phyloP scores from a whole-genome alignment of 2,113 vertebrate genomes.

The Mormoops blainvillei region DNA sequence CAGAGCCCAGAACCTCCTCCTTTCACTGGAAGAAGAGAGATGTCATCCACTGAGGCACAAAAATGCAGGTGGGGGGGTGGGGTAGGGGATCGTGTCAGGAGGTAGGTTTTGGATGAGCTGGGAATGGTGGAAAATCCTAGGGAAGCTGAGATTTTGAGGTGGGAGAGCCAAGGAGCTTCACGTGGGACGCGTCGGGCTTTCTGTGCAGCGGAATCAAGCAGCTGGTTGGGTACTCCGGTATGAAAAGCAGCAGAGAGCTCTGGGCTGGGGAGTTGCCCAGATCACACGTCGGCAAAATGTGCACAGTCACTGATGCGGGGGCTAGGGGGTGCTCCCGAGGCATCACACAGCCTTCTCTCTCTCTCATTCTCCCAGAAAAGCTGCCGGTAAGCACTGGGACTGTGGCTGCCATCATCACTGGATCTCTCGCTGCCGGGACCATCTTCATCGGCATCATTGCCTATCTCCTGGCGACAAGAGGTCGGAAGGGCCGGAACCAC shows the following conservation, averaged over 20 bases:
- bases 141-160: not conserved
- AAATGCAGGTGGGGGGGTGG: not conserved
- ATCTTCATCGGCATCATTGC: not conserved
- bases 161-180: not conserved
- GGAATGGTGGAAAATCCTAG: not conserved
- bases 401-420: not conserved
- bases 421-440: not conserved
- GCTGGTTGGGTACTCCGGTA: not conserved
- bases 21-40: not conserved
- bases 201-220: not conserved
- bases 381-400: not conserved
- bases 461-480: conserved; percentile 37
- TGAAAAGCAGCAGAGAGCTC: not conserved
- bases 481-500: not conserved
- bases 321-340: no score
- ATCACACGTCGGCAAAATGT: no score
- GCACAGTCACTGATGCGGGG: not conserved
- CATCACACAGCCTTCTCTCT: not conserved
- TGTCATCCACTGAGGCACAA: no score
- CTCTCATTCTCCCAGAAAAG: not conserved
- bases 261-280: not conserved
- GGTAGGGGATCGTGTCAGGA: not conserved
- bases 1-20: not conserved
- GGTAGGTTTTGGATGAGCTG: not conserved
- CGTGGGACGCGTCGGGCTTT: not conserved